Conservation (phyloP, 2,888 invertebrate species). For the Tinea pellionella region DNA sequence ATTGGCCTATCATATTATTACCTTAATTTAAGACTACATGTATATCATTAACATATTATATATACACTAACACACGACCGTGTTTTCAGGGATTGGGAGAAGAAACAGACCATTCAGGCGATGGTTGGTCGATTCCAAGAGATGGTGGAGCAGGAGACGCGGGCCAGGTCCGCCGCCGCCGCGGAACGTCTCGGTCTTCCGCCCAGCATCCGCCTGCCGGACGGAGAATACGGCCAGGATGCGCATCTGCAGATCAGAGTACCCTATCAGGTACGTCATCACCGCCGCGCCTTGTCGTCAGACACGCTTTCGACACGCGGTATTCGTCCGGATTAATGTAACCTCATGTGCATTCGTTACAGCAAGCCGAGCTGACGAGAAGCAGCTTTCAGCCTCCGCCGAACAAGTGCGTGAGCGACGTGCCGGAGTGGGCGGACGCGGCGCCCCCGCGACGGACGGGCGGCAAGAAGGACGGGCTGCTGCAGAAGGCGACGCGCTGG, state of each 20-base stretch:
- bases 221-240: conserved; percentile 74
- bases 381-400: conserved; percentile 75
- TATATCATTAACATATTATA: too few relatives aligned
- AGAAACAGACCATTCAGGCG: conserved; percentile 64
- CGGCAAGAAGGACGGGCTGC: conserved; percentile 60
- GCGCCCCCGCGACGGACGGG: conserved; percentile 19
- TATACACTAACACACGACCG: too few relatives aligned
- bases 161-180: conserved; percentile 59
- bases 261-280: conserved; percentile 67
- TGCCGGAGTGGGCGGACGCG: conserved; percentile 66
- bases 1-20: too few relatives aligned
- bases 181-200: conserved; percentile 68
- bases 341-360: conserved; percentile 24
- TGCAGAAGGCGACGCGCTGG: conserved; percentile 66
- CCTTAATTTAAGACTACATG: too few relatives aligned
- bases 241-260: conserved; percentile 72
- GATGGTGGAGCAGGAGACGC: conserved; percentile 65
- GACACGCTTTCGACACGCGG: too few relatives aligned
- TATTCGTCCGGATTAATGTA: not conserved
- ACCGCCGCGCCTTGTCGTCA: not conserved
- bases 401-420: conserved; percentile 76
- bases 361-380: conserved; percentile 77
- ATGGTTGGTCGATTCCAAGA: conserved; percentile 66
- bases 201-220: conserved; percentile 74
- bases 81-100: conserved; percentile 75